These are phyloP conservation scores for Sitta carolinensis DNA, from an alignment of 2,797 vertebrate genomes.

Conservation along the genomic window DNA sequence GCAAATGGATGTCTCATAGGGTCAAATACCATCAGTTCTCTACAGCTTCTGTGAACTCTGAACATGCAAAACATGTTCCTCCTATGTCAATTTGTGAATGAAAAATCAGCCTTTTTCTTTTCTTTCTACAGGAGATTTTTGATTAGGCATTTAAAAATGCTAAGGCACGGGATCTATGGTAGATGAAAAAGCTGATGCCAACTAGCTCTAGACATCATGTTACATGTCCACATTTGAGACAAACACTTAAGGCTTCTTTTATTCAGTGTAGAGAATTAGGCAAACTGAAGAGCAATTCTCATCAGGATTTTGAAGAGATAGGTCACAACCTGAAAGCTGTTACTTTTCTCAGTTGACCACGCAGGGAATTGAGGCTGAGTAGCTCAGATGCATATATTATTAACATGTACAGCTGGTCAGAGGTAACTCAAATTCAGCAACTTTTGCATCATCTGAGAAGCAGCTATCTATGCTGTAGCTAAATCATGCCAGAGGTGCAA, in stretches of 20 bases:
- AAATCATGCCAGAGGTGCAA: neutral
- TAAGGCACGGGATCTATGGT: neutral
- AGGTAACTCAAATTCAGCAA: neutral
- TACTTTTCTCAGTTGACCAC: neutral
- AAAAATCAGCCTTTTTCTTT: neutral
- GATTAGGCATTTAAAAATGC: neutral
- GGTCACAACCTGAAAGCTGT: neutral
- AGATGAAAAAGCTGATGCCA: neutral
- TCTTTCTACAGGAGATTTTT: neutral
- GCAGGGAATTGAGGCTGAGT: neutral
- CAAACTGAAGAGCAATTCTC: neutral
- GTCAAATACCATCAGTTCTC: neutral
- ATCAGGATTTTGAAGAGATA: neutral
- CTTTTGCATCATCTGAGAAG: neutral
- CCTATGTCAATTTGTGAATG: neutral
- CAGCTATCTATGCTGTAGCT: neutral
- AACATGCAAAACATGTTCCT: neutral
- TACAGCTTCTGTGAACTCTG: neutral
- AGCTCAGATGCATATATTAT: neutral
- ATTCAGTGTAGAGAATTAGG: neutral
- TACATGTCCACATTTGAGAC: neutral
- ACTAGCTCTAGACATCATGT: neutral
- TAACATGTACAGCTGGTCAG: neutral
- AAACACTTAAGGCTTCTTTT: neutral
- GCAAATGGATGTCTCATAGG: neutral